Conservation (phyloP, 2,888 invertebrate species). For the Diarsia dahlii region DNA sequence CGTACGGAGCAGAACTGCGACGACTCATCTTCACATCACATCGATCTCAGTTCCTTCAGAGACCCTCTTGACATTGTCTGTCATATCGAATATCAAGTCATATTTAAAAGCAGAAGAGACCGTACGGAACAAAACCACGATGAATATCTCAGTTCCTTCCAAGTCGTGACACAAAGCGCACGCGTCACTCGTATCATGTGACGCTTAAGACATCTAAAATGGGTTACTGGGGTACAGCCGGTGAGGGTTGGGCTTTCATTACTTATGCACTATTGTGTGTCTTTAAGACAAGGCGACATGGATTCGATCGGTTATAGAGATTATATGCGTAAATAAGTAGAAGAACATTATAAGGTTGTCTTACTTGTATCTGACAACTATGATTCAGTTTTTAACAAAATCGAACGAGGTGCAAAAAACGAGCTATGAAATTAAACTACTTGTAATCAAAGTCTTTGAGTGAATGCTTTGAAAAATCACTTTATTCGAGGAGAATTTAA, state of each 20-base stretch:
- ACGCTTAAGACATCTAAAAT: conserved; percentile 52
- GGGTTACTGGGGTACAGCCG: conserved; percentile 53
- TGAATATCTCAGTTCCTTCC: conserved; percentile 55
- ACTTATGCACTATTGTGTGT: conserved; percentile 43
- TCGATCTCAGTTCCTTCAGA: too few species aligned
- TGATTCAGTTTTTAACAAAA: neutral
- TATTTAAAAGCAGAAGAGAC: conserved; percentile 35
- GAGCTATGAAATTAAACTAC: too few species aligned
- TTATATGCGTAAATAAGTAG: neutral
- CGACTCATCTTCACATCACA: too few species aligned
- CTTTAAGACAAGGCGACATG: conserved; percentile 13
- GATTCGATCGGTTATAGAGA: conserved; percentile 1
- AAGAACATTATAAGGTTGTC: neutral
- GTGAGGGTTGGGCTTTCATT: conserved; percentile 50
- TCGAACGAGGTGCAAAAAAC: neutral
- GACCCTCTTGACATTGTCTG: neutral
- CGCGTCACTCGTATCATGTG: conserved; percentile 49
- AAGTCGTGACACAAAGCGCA: conserved; percentile 51
- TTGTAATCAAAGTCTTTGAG: neutral
- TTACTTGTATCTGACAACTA: neutral
- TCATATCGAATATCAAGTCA: conserved; percentile 34
- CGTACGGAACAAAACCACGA: conserved; percentile 23
- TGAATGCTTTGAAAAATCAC: neutral
- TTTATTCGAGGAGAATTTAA: neutral
- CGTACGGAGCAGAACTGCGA: too few species aligned